Evolutionary conservation across 2,888 invertebrate genomes (phyloP), one percentile per base, ranked within the genome.

Genomic region (Melikaiella ostensackeni): DNA sequence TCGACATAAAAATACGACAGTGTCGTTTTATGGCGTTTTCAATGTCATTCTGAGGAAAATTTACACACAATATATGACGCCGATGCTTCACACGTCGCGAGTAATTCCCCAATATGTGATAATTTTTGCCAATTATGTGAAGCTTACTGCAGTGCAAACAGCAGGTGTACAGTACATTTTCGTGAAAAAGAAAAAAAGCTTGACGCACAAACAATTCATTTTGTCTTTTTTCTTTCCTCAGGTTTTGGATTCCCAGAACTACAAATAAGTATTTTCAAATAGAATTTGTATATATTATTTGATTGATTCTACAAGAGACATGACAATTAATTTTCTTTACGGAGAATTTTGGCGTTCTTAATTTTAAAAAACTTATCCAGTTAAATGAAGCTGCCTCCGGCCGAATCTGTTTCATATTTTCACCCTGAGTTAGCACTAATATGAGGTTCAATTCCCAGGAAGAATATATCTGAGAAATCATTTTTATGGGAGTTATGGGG

Each of bases 1-100:
- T 46, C 21, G 1, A 27, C 21, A 62, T 50, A 50, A 46, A 35
- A 73, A 24, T 38, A 46, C 13, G 46, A 46, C 24, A 5, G 59
- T 27, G 59, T 62, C 61, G 33, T 73, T 76, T 76, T 76, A 76
- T 76, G 61, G 33, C 62, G 21, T 30, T 76, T 73, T 16, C 62
- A 73, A 46, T 62, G 62, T 73, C 62, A 76, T 24, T 46, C 38
- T 30, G 24, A 61, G 76, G 16, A 76, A 76, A 76, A 59, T 33
- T 73, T 42, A 62, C 73, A 33, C 33, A 33, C 73, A 73, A 61
- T 46, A 70, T 59, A 16, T 57, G 42, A 55, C 38, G 66, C 38
- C 50, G 61, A 19, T 46, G 33, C n/a, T 46, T 38, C 38, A 55
- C 13, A 30, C 19, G 75, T 64, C 33, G 21, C 46, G 27, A 13